phyloP scores from a whole-genome alignment of 2,113 vertebrate species.

The Carettochelys insculpta region DNA sequence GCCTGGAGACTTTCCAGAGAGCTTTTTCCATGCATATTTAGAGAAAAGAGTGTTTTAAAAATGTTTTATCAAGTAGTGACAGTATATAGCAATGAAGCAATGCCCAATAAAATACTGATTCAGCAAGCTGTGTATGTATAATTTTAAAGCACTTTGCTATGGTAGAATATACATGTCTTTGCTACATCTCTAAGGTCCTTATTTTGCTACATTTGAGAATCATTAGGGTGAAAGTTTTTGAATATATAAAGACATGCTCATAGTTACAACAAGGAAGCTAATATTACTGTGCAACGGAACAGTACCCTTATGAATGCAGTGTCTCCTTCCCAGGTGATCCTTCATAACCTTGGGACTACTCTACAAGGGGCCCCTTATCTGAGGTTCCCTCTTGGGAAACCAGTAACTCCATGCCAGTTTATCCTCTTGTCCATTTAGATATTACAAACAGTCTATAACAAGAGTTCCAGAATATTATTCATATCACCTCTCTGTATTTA shows the following conservation, averaged over 20 bases:
- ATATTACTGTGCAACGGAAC: not conserved
- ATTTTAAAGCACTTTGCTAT: constrained; percentile 10
- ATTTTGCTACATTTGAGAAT: not conserved
- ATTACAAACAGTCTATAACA: not conserved
- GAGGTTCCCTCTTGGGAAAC: not conserved
- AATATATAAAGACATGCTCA: not conserved
- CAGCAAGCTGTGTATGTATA: not conserved
- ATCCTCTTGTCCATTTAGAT: not conserved
- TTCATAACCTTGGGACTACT: not conserved
- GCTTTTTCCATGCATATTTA: not conserved
- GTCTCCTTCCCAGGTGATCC: not conserved
- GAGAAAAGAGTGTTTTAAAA: not conserved
- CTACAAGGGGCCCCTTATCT: not conserved
- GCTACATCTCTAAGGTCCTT: not conserved
- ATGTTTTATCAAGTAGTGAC: not conserved
- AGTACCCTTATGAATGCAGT: not conserved
- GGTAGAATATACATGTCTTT: not conserved
- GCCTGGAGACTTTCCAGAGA: not conserved
- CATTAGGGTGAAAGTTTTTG: constrained; percentile 6
- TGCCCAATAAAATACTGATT: not conserved
- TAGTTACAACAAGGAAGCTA: constrained; percentile 16
- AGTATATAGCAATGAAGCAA: not conserved
- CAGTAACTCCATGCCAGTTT: not conserved
- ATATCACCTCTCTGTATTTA: not conserved
- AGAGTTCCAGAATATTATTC: not conserved